Evolutionary conservation across 2,113 vertebrate genomes (phyloP).

Genomic region (Heterotilapia buettikoferi): DNA sequence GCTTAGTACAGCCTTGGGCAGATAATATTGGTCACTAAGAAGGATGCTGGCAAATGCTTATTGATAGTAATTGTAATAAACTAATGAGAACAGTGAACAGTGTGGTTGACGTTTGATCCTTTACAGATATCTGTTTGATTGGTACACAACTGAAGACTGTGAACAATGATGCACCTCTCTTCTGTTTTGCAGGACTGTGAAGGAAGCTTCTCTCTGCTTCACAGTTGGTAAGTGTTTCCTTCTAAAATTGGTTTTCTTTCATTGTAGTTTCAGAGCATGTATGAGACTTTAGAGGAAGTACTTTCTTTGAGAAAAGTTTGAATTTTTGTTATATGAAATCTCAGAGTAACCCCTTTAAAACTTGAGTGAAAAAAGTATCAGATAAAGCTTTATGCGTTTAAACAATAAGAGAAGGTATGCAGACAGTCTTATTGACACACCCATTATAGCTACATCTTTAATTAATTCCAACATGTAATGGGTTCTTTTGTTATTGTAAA

Average conservation of each 20-base stretch:
- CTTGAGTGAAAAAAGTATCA: background rate
- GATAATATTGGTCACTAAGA: slow-evolving; percentile 55
- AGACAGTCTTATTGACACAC: slow-evolving; percentile 19
- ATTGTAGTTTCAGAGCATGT: slow-evolving; percentile 1
- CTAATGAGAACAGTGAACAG: slow-evolving; percentile 12
- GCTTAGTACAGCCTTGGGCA: slow-evolving; percentile 34
- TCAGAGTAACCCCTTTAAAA: background rate
- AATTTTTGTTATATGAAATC: background rate
- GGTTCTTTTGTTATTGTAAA: background rate
- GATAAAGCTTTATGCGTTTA: background rate
- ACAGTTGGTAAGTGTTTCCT: slow-evolving; percentile 61
- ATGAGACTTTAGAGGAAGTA: background rate
- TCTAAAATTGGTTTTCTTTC: background rate
- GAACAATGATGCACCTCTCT: slow-evolving; percentile 45
- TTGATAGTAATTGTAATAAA: slow-evolving; percentile 44
- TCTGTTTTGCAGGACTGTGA: slow-evolving; percentile 66
- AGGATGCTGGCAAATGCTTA: slow-evolving; percentile 34
- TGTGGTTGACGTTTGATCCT: slow-evolving; percentile 20
- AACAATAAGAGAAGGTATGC: slow-evolving; percentile 2
- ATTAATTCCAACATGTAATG: background rate
- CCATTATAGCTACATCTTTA: background rate
- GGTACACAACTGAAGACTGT: slow-evolving; percentile 19
- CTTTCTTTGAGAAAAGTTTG: slow-evolving; percentile 1
- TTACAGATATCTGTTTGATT: slow-evolving; percentile 22
- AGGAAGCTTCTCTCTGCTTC: slow-evolving; percentile 28